Conservation (phyloP, 2,113 vertebrate genomes). For the Lepus timidus region DNA sequence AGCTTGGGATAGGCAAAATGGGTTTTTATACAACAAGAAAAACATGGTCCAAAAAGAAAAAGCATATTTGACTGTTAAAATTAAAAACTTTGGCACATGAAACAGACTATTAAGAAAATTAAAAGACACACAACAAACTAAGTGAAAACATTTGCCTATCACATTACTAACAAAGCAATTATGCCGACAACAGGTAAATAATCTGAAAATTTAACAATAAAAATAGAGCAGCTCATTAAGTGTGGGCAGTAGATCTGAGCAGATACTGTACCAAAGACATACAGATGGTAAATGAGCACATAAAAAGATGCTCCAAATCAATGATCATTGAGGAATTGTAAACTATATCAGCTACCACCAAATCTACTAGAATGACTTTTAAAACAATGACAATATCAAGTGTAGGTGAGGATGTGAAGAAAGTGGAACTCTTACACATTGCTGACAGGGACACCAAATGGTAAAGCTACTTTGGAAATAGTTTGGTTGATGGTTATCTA, state of each 20-base stretch:
- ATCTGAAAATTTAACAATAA: background rate
- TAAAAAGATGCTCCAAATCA: background rate
- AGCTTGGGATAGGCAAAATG: background rate
- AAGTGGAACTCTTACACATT: background rate
- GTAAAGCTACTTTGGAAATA: background rate
- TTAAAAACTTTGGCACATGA: background rate
- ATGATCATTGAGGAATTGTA: slow-evolving; percentile 19
- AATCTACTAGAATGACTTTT: background rate
- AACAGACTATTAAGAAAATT: background rate
- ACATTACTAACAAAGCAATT: background rate
- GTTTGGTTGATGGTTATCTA: background rate
- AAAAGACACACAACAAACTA: background rate
- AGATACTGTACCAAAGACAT: background rate
- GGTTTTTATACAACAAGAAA: background rate
- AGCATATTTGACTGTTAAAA: background rate
- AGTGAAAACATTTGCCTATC: background rate
- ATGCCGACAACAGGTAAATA: background rate
- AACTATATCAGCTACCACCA: background rate
- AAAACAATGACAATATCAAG: background rate
- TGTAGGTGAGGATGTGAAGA: background rate
- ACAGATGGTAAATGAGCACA: background rate
- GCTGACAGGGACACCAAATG: background rate
- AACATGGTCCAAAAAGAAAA: background rate
- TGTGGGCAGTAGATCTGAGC: background rate
- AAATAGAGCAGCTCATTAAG: background rate